Evolutionary conservation across 2,113 vertebrate genomes (phyloP), one percentile per base, ranked within the genome.

Genomic region (Tylochromis polylepis): DNA sequence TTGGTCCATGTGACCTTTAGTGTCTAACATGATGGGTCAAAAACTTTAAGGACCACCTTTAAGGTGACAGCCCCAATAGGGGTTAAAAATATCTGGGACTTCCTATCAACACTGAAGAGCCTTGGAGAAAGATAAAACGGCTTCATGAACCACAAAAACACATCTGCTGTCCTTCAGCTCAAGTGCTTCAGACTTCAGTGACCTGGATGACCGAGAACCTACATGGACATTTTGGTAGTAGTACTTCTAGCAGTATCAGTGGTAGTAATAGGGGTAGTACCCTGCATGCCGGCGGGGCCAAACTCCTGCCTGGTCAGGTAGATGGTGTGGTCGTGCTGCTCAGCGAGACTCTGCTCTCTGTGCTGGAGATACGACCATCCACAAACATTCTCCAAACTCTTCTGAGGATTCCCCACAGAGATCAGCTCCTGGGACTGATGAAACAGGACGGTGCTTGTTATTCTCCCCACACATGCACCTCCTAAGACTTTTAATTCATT

Each of bases 221-320:
- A n/a, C 60, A 38, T 9, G 29, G 31, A 65, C 10, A 67, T n/a
- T 12, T 3, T 67, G 62, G 62, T 41, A 14, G 34, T 5, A 8
- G 34, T 22, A 41, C 5, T 67, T 67, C 20, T 67, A 14, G n/a
- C 24, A 49, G 70, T 84, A 75, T 46, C 46, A 18, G 22, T 8
- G 9, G 27, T 6, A 58, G 51, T 49, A 70, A 20, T 55, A 22
- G n/a, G 3, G n/a, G 57, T 18, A 18, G 60, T 91, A 91, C 88
- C 90, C 96, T 99, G 98, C 98, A 99, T 99, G 87, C 98, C 98
- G 0, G 97, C 97, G 2, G 98, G 98, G 4, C 98, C 98, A 3
- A 99, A 99, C 90, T 99, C 98, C 95, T 99, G 98, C 67, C 98
- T 95, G 5, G 97, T 99, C 90, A 99, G 97, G 93, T 99, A 99